A percentile compares a stretch with the other conserved stretches of the same genome.
Evolutionary conservation across 2,888 invertebrate species (phyloP).

Genomic region (Tachina lurida): DNA sequence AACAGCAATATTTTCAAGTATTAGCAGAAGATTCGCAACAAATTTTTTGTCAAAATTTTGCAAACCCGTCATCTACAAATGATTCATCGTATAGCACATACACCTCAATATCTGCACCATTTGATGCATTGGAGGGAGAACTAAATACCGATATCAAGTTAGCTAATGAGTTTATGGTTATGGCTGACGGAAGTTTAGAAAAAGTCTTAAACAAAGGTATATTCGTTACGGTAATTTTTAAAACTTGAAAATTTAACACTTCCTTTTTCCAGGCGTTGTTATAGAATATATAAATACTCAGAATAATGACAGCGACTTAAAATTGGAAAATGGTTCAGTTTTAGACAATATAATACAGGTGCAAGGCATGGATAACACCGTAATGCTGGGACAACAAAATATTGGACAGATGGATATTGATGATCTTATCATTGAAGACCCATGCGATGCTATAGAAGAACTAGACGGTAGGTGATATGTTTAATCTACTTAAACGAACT

Average conservation of each 20-base stretch:
- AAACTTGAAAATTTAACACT: not conserved
- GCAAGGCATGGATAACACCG: conserved; percentile 51
- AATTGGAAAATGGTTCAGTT: conserved; percentile 66
- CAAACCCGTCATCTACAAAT: conserved; percentile 10
- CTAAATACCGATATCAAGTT: conserved; percentile 73
- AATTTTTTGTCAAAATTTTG: conserved; percentile 33
- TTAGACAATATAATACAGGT: conserved; percentile 69
- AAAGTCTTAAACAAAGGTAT: conserved; percentile 75
- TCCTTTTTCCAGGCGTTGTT: conserved; percentile 75
- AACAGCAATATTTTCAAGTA: conserved; percentile 51
- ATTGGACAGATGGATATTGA: conserved; percentile 75
- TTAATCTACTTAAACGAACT: too few species aligned
- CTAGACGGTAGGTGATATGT: conserved; percentile 41
- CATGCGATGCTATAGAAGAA: conserved; percentile 42
- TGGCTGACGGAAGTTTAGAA: conserved; percentile 78
- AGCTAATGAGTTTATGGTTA: conserved; percentile 78
- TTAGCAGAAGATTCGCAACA: conserved; percentile 32
- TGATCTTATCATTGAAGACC: conserved; percentile 76
- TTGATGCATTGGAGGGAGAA: conserved; percentile 36
- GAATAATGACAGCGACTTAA: conserved; percentile 48
- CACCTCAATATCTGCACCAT: conserved; percentile 30
- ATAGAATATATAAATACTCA: conserved; percentile 78
- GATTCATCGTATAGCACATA: conserved; percentile 14
- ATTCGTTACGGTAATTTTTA: not conserved
- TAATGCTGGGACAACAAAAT: conserved; percentile 39